A percentile compares a stretch with the other conserved stretches of the same genome.
Evolutionary conservation across 2,888 invertebrate genomes (phyloP).

Genomic region (Podabrus alpinus): DNA sequence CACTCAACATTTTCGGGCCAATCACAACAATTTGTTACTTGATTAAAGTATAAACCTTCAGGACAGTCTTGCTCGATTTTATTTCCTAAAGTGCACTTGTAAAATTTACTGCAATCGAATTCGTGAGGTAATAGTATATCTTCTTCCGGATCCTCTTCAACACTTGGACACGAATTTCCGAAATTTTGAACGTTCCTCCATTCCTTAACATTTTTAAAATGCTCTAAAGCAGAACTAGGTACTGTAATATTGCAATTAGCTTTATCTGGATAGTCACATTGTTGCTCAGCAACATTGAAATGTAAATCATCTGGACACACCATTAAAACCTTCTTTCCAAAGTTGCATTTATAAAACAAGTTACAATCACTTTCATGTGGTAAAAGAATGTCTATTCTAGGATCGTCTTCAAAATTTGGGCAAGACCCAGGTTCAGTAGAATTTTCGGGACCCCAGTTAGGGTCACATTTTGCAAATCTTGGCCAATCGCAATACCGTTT

Average conservation of each 20-base stretch:
- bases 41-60: conserved; percentile 24
- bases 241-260: conserved; percentile 3
- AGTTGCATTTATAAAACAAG: conserved; percentile 22
- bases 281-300: background rate
- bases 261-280: conserved; percentile 6
- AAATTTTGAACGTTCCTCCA: background rate
- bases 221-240: background rate
- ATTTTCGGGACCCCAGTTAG: background rate
- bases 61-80: conserved; percentile 22
- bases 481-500: conserved; percentile 35
- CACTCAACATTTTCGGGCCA: conserved; percentile 23
- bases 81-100: conserved; percentile 19
- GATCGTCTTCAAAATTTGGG: conserved; percentile 12
- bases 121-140: conserved; percentile 22
- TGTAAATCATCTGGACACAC: conserved; percentile 3
- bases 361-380: conserved; percentile 23
- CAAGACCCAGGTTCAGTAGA: background rate
- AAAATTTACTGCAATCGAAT: conserved; percentile 29
- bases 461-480: conserved; percentile 23
- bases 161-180: background rate
- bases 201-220: background rate
- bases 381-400: conserved; percentile 10
- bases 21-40: conserved; percentile 24
- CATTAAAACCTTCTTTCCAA: conserved; percentile 1
- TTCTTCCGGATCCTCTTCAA: background rate